Percentiles rank a stretch among this genome's conserved stretches.
Conservation (phyloP, 1,140 invertebrate genomes). For the Aphelenchoides besseyi region DNA sequence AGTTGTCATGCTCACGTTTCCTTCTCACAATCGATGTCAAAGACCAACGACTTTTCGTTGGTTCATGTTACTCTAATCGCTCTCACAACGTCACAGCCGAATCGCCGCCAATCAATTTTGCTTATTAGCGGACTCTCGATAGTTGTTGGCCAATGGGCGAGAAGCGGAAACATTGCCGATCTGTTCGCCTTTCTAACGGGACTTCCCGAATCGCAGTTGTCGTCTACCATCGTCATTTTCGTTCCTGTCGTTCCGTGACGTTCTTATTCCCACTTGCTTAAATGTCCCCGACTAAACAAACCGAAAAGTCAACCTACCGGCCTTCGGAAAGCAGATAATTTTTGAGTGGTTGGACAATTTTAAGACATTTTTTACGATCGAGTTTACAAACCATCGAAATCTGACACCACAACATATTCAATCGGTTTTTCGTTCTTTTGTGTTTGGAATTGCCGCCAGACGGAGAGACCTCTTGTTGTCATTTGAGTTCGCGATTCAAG, state of each 20-base stretch:
- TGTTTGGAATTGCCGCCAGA: too few species aligned
- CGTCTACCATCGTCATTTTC: background rate
- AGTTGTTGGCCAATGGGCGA: background rate
- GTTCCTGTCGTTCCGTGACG: background rate
- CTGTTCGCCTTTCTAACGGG: background rate
- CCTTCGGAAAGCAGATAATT: background rate
- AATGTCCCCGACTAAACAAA: background rate
- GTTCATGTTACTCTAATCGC: too few species aligned
- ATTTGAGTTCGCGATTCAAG: too few species aligned
- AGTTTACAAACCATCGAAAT: background rate
- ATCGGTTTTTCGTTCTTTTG: too few species aligned
- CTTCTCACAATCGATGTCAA: too few species aligned
- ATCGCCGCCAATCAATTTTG: too few species aligned
- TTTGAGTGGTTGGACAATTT: background rate
- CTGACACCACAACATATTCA: background rate
- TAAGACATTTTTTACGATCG: background rate
- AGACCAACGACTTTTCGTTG: too few species aligned
- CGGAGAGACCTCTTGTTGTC: too few species aligned
- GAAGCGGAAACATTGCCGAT: slow-evolving; percentile 1
- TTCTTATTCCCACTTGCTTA: background rate
- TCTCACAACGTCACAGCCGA: too few species aligned
- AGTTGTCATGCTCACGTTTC: too few species aligned
- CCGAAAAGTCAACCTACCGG: background rate
- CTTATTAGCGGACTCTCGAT: too few species aligned
- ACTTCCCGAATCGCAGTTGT: background rate